Evolutionary conservation across 2,113 vertebrate genomes (phyloP), one percentile per base, ranked within the genome.

Genomic region (Spea multiplicata): DNA sequence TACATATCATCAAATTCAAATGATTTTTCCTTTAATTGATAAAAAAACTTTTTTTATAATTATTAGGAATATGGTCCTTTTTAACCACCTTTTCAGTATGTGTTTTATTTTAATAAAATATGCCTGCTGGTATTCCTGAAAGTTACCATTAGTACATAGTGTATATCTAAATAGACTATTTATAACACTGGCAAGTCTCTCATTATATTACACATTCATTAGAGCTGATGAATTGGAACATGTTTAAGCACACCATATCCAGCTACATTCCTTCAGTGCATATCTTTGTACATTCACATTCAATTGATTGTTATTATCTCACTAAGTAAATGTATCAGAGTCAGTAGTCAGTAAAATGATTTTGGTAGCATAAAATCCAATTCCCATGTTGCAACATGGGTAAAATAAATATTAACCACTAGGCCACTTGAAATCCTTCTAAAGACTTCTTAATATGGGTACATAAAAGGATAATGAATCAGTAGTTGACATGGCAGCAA

Each of bases 401-500:
- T 30, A 4, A 4, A 55, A 53, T 59, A 69, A 76, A 57, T 68
- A 68, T 69, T 55, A 69, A 69, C 14, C 53, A 46, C 66, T 44
- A 30, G 45, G 55, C 13, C 52, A 47, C 14, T n/a, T 49, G 16
- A 17, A 55, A 69, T 69, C 47, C 67, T 69, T 4, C 68, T 67
- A 55, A 67, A 53, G 44, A 69, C 8, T 45, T 8, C 44, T 59
- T 68, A 66, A 57, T 64, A n/a, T 59, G 44, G 52, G 46, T 76
- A 59, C 48, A 76, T 30, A 57, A 59, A 76, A 47, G 66, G 13
- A 13, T 6, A 68, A 68, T 68, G 66, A 47, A 68, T 68, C 47
- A 69, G 66, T 47, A 46, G 52, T 69, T 76, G 66, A 69, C 52
- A 70, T 69, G 14, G 16, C 45, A 69, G 66, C n/a, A 69, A 44